Percentiles rank a stretch among this genome's conserved stretches.
These are phyloP conservation scores for Dromiciops gliroides DNA, from an alignment of 2,113 vertebrate species.

Conservation along the genomic window DNA sequence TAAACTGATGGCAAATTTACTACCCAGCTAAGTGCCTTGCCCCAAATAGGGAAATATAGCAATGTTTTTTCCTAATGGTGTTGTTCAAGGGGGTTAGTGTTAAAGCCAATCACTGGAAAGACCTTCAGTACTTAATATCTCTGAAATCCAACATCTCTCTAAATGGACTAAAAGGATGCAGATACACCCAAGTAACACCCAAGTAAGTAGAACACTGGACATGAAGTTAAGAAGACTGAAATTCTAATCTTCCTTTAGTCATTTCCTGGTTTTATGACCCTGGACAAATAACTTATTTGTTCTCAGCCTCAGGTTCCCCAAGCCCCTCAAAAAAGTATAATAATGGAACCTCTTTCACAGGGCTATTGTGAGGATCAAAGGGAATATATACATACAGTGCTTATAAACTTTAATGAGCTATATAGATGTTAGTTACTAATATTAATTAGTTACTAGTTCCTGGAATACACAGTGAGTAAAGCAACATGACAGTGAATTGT, in stretches of 20 bases:
- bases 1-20: conserved; percentile 49
- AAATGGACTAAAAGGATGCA: background rate
- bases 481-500: background rate
- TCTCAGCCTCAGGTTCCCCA: background rate
- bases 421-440: background rate
- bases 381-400: background rate
- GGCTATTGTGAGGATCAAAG: background rate
- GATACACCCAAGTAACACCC: background rate
- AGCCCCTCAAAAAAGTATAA: background rate
- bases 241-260: background rate
- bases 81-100: conserved; percentile 10
- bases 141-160: background rate
- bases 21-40: background rate
- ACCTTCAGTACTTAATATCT: background rate
- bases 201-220: background rate
- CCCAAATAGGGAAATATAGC: background rate
- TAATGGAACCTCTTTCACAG: background rate
- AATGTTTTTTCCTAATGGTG: background rate
- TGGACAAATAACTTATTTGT: background rate
- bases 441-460: background rate
- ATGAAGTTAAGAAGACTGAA: background rate
- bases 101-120: background rate
- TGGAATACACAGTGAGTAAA: no score
- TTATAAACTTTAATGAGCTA: background rate
- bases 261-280: background rate